Evolutionary conservation across 2,797 vertebrate species (phyloP).

Genomic region (Neopelma chrysocephalum): DNA sequence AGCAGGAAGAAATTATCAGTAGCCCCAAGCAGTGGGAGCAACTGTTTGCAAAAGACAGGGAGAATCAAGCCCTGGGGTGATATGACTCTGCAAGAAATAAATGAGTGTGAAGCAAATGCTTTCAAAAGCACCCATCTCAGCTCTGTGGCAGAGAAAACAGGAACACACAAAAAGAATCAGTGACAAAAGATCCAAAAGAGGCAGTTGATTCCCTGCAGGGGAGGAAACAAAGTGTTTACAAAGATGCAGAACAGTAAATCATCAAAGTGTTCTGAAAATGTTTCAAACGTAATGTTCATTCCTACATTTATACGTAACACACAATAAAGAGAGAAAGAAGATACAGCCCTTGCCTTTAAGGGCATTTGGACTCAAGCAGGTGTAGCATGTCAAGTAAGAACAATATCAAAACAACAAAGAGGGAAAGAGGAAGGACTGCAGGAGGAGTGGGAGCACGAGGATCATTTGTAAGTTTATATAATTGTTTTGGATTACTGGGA

Average conservation of each 20-base stretch:
- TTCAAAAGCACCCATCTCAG: slow-evolving; percentile 6
- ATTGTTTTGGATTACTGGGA: not conserved
- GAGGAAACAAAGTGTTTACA: slow-evolving; percentile 46
- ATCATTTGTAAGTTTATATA: not conserved
- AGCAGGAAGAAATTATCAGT: not conserved
- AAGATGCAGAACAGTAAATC: slow-evolving; percentile 11
- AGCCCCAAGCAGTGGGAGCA: not conserved
- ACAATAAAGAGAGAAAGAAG: not conserved
- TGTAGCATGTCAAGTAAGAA: not conserved
- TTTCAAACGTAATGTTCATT: not conserved
- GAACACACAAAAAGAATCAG: not conserved
- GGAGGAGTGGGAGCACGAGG: not conserved
- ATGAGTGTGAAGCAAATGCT: slow-evolving; percentile 5
- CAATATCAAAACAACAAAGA: not conserved
- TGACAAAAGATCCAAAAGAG: slow-evolving; percentile 34
- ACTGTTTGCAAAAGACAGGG: not conserved
- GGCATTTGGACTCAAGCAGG: not conserved
- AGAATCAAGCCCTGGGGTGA: not conserved
- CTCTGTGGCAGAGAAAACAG: not conserved
- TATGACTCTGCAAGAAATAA: slow-evolving; percentile 48
- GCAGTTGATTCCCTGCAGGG: slow-evolving; percentile 12
- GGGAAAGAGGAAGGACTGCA: not conserved
- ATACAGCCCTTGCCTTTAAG: not conserved
- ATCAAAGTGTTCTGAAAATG: slow-evolving; percentile 8
- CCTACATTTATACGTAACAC: not conserved